Base-by-base conservation (phyloP, 1,140 invertebrate genomes). In the Euglossa dilemma region DNA sequence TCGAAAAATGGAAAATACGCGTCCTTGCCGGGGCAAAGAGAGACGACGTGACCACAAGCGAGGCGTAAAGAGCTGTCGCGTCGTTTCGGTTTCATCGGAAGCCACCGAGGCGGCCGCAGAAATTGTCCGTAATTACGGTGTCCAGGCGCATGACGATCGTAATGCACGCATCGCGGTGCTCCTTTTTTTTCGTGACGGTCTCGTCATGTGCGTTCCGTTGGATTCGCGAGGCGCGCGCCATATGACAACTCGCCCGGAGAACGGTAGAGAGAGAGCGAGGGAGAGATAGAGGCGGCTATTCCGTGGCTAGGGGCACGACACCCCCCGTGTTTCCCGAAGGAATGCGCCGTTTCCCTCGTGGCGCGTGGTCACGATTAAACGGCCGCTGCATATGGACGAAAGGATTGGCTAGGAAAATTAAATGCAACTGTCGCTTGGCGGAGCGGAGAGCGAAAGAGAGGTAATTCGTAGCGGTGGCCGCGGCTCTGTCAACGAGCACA, bases 391-490 rank as follows among this genome's bases (percentile, higher is more conserved):
- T 80, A 88, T 87, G 87, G 87, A 71, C 73, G 87, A 89, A 89
- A 88, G 87, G 87, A 89, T 88, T 89, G 81, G 57, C 64, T 36
- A 54, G 66, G 83, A 87, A 89, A 89, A 89, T 87, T 79, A 89
- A 87, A 89, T 85, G 88, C 88, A 89, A 89, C 88, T 89, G 88
- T 87, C 83, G 71, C 36, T 56, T 20, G 43, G 23, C 25, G n/a
- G 72, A 20, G 11, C 16, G 57, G 63, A 69, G 36, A 69, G 45
- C 50, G n/a, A 52, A 16, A 25, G 23, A 69, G 45, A 57, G 52
- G 45, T 89, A 89, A 90, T 90, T 89, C 76, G 52, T 67, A 57
- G 73, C 61, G 16, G 64, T 72, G 78, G 66, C 18, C 59, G 57
- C 12, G 54, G 67, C 45, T 43, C 67, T 72, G 79, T 64, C 78